These are phyloP conservation scores for Scylla paramamosain DNA, from an alignment of 1,140 invertebrate genomes.

Conservation along the genomic window DNA sequence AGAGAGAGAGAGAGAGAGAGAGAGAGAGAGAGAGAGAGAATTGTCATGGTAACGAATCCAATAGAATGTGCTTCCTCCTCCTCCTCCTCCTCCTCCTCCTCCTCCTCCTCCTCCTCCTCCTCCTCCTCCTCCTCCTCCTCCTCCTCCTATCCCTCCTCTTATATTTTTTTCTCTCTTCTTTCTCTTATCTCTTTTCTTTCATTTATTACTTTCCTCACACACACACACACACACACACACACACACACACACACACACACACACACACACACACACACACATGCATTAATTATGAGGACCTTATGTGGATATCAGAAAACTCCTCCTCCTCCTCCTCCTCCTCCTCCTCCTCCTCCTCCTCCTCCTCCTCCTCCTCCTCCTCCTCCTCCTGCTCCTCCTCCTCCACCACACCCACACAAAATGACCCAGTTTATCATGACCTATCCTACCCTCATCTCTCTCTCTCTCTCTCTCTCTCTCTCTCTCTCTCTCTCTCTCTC, in stretches of 20 bases:
- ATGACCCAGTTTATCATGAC: background rate
- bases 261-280: no score
- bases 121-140: background rate
- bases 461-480: constrained; percentile 61
- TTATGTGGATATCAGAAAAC: no score
- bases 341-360: no score
- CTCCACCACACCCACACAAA: background rate
- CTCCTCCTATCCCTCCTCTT: background rate
- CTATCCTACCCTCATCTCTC: background rate
- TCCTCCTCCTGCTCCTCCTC: background rate
- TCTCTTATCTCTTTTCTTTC: background rate
- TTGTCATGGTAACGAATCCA: background rate
- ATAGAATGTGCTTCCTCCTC: background rate
- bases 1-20: background rate
- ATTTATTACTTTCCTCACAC: no score
- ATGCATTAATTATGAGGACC: no score
- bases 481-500: constrained; percentile 61
- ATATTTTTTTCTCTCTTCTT: background rate
- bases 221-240: no score
- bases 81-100: background rate
- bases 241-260: no score
- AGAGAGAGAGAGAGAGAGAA: constrained; percentile 16
- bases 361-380: background rate
- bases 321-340: no score
- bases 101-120: background rate